Conservation (phyloP, 2,797 vertebrate species). For the Cottoperca gobio region DNA sequence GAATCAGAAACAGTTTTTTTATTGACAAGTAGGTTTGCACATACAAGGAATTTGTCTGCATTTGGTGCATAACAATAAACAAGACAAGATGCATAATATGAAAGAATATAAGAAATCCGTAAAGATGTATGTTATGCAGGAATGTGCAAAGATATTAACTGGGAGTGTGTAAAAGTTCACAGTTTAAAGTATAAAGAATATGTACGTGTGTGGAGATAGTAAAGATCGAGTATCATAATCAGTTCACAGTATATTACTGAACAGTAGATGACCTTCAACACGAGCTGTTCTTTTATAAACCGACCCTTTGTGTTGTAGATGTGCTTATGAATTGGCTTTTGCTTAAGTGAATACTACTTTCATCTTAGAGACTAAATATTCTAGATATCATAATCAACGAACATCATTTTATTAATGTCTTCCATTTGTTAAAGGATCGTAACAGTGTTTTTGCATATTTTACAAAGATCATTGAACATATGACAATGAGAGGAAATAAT, state of each 20-base stretch:
- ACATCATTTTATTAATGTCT: neutral
- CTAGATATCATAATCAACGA: neutral
- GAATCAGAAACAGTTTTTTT: neutral
- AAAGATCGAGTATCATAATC: neutral
- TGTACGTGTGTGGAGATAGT: neutral
- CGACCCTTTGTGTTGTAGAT: neutral
- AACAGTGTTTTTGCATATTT: neutral
- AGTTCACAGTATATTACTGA: neutral
- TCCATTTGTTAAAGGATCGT: neutral
- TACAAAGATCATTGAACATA: too few relatives aligned
- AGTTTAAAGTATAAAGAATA: neutral
- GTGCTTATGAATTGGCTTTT: neutral
- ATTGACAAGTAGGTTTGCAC: neutral
- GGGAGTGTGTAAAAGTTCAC: neutral
- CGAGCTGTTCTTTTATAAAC: neutral
- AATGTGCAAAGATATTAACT: neutral
- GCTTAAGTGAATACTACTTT: neutral
- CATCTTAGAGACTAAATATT: neutral
- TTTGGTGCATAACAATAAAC: neutral
- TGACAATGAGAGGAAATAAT: conserved; percentile 11
- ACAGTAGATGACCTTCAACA: neutral
- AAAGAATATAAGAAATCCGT: neutral
- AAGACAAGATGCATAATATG: neutral
- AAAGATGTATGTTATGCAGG: neutral
- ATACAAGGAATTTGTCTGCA: neutral